Evolutionary conservation across 2,888 invertebrate species (phyloP).

Genomic region (Drosophila colorata): DNA sequence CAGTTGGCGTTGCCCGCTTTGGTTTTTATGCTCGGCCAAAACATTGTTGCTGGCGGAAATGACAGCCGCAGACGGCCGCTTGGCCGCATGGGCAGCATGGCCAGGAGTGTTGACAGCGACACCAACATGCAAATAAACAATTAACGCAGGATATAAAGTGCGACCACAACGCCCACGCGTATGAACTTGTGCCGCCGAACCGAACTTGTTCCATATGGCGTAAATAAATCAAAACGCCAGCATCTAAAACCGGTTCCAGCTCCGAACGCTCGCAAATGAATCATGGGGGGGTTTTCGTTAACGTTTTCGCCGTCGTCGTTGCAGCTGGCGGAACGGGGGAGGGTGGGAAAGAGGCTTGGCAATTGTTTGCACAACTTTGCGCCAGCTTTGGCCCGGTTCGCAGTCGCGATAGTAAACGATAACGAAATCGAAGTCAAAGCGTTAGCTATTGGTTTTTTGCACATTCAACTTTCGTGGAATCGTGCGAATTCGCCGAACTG

Average conservation of each 20-base stretch:
- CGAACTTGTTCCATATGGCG: not conserved
- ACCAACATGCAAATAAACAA: slow-evolving; percentile 21
- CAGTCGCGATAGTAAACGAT: no score
- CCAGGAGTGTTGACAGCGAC: not conserved
- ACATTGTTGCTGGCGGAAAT: slow-evolving; percentile 39
- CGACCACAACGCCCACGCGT: slow-evolving; percentile 22
- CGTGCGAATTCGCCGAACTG: slow-evolving; percentile 50
- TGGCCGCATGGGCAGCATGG: no score
- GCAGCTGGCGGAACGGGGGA: not conserved
- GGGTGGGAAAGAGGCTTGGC: slow-evolving; percentile 1
- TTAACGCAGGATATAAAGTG: slow-evolving; percentile 31
- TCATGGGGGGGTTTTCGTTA: slow-evolving; percentile 18
- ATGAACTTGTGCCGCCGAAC: slow-evolving; percentile 1
- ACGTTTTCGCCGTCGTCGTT: not conserved
- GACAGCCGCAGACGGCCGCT: slow-evolving; percentile 9
- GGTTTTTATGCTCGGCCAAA: slow-evolving; percentile 23
- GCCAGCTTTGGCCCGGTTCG: slow-evolving; percentile 16
- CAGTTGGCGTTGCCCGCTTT: slow-evolving; percentile 9
- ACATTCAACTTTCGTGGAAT: slow-evolving; percentile 37
- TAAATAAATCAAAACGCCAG: slow-evolving; percentile 2
- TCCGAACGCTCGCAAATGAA: not conserved
- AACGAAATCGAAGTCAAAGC: slow-evolving; percentile 6
- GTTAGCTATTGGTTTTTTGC: slow-evolving; percentile 31
- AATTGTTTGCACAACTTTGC: no score
- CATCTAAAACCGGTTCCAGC: slow-evolving; percentile 14